Evolutionary conservation across 2,888 invertebrate species (phyloP).

Genomic region (Zygaena filipendulae): DNA sequence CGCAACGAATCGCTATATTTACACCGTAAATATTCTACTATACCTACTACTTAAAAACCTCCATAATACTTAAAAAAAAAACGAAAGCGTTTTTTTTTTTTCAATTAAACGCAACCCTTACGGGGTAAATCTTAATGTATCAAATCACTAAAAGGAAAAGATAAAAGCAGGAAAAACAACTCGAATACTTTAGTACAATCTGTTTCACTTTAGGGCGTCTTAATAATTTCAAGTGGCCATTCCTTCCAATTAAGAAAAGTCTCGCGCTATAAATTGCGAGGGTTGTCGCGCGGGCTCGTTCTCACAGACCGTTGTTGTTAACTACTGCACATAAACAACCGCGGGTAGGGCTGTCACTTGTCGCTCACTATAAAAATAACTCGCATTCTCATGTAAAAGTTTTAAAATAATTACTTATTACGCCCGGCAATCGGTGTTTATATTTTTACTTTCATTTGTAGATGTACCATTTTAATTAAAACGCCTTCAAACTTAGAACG

Average conservation of each 20-base stretch:
- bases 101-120: too few species aligned
- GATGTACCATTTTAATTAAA: conserved; percentile 54
- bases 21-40: too few species aligned
- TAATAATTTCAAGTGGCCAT: conserved; percentile 69
- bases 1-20: too few species aligned
- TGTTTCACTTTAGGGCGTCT: conserved; percentile 68
- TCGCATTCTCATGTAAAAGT: too few species aligned
- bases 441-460: too few species aligned
- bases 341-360: conserved; percentile 40
- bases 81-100: too few species aligned
- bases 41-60: too few species aligned
- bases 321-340: conserved; percentile 53
- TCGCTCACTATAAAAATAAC: too few species aligned
- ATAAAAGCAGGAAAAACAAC: conserved; percentile 27
- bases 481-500: conserved; percentile 46
- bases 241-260: conserved; percentile 69
- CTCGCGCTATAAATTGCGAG: conserved; percentile 64
- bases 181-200: conserved; percentile 54
- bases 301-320: conserved; percentile 32
- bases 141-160: conserved; percentile 32
- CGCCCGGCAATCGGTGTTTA: too few species aligned
- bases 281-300: conserved; percentile 47
- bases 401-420: too few species aligned
- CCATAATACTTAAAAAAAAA: too few species aligned
- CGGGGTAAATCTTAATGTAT: too few species aligned